Evolutionary conservation across 2,797 vertebrate species (phyloP).

Genomic region (Siniperca scherzeri): DNA sequence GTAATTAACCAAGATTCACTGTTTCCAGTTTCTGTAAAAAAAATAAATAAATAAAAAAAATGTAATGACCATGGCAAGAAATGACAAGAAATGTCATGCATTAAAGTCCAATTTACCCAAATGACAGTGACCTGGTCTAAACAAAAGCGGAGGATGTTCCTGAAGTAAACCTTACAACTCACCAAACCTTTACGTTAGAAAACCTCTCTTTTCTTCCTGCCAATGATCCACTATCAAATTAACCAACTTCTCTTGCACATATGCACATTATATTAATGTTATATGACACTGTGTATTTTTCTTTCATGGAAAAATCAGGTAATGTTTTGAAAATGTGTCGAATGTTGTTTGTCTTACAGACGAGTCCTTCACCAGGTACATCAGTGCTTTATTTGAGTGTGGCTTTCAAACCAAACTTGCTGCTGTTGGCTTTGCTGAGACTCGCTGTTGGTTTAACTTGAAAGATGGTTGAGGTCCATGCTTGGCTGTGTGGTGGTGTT

Average conservation of each 20-base stretch:
- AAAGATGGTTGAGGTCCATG: conserved; percentile 38
- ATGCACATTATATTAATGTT: conserved; percentile 52
- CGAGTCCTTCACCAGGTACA: conserved; percentile 79
- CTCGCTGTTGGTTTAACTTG: conserved; percentile 50
- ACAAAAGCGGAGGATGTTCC: conserved; percentile 52
- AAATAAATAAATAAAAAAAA: not conserved
- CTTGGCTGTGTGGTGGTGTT: conserved; percentile 68
- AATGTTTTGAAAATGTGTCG: conserved; percentile 67
- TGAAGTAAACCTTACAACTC: conserved; percentile 77
- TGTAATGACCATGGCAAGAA: not conserved
- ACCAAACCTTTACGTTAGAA: conserved; percentile 55
- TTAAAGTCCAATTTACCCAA: not conserved
- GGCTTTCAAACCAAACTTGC: conserved; percentile 60
- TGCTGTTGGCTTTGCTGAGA: conserved; percentile 58
- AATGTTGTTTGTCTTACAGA: conserved; percentile 77
- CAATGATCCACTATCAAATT: conserved; percentile 53
- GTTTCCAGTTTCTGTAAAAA: not conserved
- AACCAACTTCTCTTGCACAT: conserved; percentile 63
- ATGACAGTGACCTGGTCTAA: not conserved
- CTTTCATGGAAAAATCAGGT: conserved; percentile 57
- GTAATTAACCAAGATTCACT: not conserved
- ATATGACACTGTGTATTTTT: conserved; percentile 37
- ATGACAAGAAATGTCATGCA: not conserved
- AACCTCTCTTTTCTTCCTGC: conserved; percentile 69
- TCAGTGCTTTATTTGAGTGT: conserved; percentile 66